Conservation (phyloP, 1,140 invertebrate genomes). For the Calycopis cecrops region DNA sequence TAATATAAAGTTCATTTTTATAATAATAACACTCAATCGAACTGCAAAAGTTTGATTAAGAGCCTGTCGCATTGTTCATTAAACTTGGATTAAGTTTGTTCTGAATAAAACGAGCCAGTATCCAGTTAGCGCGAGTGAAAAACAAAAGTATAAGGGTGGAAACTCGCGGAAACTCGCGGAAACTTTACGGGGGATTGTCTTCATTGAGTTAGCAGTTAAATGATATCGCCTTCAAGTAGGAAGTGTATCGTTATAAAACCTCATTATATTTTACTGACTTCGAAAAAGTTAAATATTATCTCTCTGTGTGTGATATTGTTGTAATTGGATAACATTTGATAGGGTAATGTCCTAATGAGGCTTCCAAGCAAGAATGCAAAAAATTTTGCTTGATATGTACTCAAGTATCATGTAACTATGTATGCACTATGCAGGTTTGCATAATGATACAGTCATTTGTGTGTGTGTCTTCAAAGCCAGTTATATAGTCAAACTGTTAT, state of each 20-base stretch:
- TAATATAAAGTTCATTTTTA: conserved; percentile 31
- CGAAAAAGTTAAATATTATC: too few species aligned
- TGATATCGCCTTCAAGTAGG: conserved; percentile 9
- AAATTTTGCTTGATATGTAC: too few species aligned
- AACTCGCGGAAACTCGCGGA: conserved; percentile 7
- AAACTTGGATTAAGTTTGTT: conserved; percentile 75
- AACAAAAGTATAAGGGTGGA: conserved; percentile 24
- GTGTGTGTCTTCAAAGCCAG: too few species aligned
- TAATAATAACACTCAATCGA: conserved; percentile 31
- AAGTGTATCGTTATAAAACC: background rate
- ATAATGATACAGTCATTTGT: too few species aligned
- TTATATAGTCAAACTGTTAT: too few species aligned
- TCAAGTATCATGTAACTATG: too few species aligned
- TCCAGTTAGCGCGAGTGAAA: conserved; percentile 46
- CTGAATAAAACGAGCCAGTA: conserved; percentile 62
- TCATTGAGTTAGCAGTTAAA: conserved; percentile 22
- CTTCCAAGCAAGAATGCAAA: too few species aligned
- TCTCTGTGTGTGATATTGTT: too few species aligned
- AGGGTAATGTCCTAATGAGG: too few species aligned
- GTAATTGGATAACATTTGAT: too few species aligned
- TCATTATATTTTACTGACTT: too few species aligned
- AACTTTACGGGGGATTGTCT: conserved; percentile 16
- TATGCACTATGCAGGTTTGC: too few species aligned
- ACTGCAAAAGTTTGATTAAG: conserved; percentile 75
- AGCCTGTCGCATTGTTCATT: conserved; percentile 76